A percentile compares a stretch with the other conserved stretches of the same genome.
These are phyloP conservation scores for Hylomyscus alleni DNA, from an alignment of 2,797 vertebrate species.

Conservation along the genomic window DNA sequence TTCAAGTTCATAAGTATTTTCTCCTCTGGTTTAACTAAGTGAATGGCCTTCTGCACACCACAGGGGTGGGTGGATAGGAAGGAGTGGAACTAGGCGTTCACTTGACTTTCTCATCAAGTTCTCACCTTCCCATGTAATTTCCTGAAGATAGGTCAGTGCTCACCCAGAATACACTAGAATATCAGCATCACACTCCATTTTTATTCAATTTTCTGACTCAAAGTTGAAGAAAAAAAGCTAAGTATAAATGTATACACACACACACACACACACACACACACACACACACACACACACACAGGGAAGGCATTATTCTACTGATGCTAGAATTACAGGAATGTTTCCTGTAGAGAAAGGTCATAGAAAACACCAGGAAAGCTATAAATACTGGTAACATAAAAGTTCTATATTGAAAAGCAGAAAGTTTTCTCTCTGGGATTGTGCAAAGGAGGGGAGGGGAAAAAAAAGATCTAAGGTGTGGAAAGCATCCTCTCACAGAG, in stretches of 20 bases:
- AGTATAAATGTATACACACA: background rate
- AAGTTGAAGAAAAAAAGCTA: conserved; percentile 53
- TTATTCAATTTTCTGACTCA: conserved; percentile 52
- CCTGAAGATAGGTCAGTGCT: background rate
- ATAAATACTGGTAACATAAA: conserved; percentile 31
- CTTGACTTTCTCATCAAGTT: conserved; percentile 43
- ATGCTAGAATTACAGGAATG: conserved; percentile 1
- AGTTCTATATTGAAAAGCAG: conserved; percentile 3
- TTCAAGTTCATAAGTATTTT: background rate
- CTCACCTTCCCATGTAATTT: background rate
- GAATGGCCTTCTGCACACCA: background rate
- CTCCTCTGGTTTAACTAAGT: background rate
- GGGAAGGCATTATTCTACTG: background rate
- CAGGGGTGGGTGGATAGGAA: background rate
- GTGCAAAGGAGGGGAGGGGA: background rate
- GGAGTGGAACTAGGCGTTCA: background rate
- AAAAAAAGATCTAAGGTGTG: conserved; percentile 30
- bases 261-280: too few species aligned
- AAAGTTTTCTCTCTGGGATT: conserved; percentile 47
- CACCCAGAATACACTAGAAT: conserved; percentile 20
- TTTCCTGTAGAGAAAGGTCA: conserved; percentile 54
- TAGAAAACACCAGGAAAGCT: conserved; percentile 50
- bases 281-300: too few species aligned
- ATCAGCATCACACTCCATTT: conserved; percentile 20
- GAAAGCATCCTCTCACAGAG: background rate